Conservation (phyloP, 2,888 invertebrate genomes). For the Lasiommata megera region DNA sequence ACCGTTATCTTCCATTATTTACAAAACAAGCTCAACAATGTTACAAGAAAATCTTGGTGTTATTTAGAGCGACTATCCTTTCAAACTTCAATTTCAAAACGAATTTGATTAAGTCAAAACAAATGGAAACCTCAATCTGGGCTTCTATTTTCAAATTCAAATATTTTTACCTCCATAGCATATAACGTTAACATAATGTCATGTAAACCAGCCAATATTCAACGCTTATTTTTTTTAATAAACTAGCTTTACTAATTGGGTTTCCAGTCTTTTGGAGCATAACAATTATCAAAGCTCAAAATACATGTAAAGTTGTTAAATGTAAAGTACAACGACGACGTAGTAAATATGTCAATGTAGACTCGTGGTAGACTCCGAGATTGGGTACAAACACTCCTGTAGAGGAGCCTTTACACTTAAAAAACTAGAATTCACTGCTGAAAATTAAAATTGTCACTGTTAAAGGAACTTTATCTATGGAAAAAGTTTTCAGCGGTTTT, state of each 20-base stretch:
- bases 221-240: too few relatives aligned
- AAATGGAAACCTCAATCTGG: not conserved
- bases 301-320: too few relatives aligned
- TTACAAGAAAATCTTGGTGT: not conserved
- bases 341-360: not conserved
- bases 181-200: too few relatives aligned
- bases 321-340: too few relatives aligned
- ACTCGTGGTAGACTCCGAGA: not conserved
- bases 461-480: too few relatives aligned
- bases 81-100: not conserved
- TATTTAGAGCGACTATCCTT: not conserved
- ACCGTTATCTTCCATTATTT: constrained; percentile 46
- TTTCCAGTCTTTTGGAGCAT: too few relatives aligned
- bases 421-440: not conserved
- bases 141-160: constrained; percentile 6
- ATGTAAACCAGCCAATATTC: too few relatives aligned
- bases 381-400: too few relatives aligned
- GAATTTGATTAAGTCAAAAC: not conserved
- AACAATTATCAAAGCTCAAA: too few relatives aligned
- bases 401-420: not conserved
- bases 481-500: too few relatives aligned
- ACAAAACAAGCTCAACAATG: constrained; percentile 6
- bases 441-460: not conserved
- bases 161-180: not conserved
- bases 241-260: too few relatives aligned